Evolutionary conservation across 2,113 vertebrate genomes (phyloP).

Genomic region (Parus major): DNA sequence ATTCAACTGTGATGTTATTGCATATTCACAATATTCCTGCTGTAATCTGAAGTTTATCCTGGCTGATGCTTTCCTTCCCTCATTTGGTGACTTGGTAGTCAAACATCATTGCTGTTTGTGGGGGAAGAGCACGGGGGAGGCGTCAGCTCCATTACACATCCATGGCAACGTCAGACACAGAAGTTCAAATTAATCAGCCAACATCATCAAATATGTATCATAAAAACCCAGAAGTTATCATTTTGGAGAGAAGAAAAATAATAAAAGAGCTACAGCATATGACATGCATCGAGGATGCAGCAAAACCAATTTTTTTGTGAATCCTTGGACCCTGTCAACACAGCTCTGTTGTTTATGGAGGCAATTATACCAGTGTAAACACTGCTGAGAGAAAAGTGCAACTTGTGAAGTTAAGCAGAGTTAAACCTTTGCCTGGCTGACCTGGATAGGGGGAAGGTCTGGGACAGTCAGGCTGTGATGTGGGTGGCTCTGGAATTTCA

Average conservation of each 20-base stretch:
- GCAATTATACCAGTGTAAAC: background rate
- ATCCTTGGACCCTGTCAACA: background rate
- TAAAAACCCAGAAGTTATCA: background rate
- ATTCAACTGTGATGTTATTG: slow-evolving; percentile 23
- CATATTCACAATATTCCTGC: slow-evolving; percentile 34
- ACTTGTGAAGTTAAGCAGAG: background rate
- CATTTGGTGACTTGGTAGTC: background rate
- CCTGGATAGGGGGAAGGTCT: background rate
- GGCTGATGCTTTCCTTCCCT: slow-evolving; percentile 50
- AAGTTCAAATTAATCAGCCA: slow-evolving; percentile 17
- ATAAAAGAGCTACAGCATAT: background rate
- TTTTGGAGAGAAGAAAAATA: background rate
- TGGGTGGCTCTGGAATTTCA: background rate
- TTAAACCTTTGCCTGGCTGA: background rate
- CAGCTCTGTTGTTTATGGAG: background rate
- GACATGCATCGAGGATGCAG: background rate
- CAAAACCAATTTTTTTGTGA: background rate
- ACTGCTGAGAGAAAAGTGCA: background rate
- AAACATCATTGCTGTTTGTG: background rate
- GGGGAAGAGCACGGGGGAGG: background rate
- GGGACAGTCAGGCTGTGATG: background rate
- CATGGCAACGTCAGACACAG: background rate
- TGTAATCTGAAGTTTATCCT: slow-evolving; percentile 29
- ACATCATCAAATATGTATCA: background rate
- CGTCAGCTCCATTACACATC: background rate